A percentile compares a stretch with the other conserved stretches of the same genome.
Evolutionary conservation across 2,888 invertebrate species (phyloP).

Genomic region (Dasysyrphus tricinctus): DNA sequence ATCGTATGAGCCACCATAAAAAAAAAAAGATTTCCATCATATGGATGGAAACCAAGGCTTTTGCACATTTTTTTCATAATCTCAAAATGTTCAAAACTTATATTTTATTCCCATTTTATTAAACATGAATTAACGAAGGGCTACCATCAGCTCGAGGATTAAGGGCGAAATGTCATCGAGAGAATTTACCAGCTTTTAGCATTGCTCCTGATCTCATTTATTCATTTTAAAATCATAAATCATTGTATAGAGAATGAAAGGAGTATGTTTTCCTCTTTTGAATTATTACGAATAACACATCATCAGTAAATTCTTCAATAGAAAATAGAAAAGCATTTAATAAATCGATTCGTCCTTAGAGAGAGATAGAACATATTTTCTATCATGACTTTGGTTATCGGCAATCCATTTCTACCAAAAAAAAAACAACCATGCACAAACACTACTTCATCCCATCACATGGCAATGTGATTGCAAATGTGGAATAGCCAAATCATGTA

Average conservation of each 20-base stretch:
- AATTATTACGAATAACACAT: neutral
- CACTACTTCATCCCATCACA: neutral
- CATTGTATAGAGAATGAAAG: neutral
- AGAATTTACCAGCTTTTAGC: no score
- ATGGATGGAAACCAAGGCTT: no score
- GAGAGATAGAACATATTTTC: neutral
- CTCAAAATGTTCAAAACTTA: no score
- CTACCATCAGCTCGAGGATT: no score
- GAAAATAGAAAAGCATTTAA: constrained; percentile 5
- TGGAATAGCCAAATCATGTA: constrained; percentile 39
- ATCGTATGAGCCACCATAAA: no score
- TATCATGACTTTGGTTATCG: neutral
- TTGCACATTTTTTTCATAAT: no score
- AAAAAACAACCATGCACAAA: neutral
- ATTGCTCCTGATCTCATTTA: no score
- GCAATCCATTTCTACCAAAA: neutral
- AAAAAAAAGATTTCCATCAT: no score
- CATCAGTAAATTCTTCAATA: neutral
- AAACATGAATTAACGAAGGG: no score
- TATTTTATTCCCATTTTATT: no score
- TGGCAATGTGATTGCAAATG: constrained; percentile 4
- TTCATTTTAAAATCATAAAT: neutral
- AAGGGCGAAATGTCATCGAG: no score
- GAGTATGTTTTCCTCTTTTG: neutral
- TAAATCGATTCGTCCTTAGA: neutral